phyloP scores from a whole-genome alignment of 2,113 vertebrate genomes.

The Triplophysa tibetana region DNA sequence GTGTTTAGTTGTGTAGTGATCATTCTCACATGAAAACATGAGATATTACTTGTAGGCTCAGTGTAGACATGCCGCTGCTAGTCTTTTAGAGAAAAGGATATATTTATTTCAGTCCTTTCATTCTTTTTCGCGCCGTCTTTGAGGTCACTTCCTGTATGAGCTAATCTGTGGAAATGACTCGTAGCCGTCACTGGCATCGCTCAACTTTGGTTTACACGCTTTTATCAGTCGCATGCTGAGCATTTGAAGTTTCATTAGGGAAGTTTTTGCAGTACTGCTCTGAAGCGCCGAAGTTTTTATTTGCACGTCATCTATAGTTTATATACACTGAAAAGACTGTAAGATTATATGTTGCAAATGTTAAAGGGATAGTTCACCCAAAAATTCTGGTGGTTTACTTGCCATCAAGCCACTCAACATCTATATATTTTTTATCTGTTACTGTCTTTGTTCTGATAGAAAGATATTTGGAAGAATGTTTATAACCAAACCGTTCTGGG shows the following conservation, averaged over 20 bases:
- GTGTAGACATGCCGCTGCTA: neutral
- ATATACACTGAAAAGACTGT: too few relatives aligned
- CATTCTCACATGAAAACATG: neutral
- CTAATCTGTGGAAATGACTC: neutral
- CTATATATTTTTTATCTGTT: too few relatives aligned
- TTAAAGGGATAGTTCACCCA: too few relatives aligned
- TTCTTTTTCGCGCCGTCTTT: neutral
- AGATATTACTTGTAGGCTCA: neutral
- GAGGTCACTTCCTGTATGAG: conserved; percentile 38
- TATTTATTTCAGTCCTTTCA: neutral
- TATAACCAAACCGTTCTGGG: too few relatives aligned
- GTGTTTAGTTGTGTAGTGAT: neutral
- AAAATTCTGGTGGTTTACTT: too few relatives aligned
- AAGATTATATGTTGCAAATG: too few relatives aligned
- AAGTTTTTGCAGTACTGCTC: neutral
- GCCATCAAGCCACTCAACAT: too few relatives aligned
- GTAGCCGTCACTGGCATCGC: too few relatives aligned
- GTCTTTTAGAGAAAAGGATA: neutral
- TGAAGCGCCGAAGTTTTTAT: neutral
- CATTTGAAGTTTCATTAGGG: neutral
- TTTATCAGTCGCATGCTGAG: conserved; percentile 1
- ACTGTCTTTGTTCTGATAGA: too few relatives aligned
- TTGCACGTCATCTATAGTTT: too few relatives aligned
- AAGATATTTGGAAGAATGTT: too few relatives aligned
- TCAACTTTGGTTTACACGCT: neutral